Percentiles rank a stretch among this genome's conserved stretches.
Evolutionary conservation across 2,113 vertebrate species (phyloP).

Genomic region (Psilopsiagon aymara): DNA sequence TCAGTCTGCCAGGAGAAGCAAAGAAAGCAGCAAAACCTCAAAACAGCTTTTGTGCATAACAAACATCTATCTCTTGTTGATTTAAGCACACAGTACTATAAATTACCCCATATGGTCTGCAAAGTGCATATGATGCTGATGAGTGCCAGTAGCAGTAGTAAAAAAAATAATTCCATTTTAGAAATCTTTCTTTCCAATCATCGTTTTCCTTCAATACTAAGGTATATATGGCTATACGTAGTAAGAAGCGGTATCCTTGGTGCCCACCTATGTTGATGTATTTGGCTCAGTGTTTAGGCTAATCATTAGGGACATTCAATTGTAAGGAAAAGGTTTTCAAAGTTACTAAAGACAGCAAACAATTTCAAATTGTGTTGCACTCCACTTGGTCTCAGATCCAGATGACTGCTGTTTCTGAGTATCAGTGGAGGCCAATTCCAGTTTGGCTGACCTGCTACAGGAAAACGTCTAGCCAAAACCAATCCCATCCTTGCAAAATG

Average conservation of each 20-base stretch:
- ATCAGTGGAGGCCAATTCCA: conserved; percentile 11
- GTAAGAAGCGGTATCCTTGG: not conserved
- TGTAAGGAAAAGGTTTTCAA: not conserved
- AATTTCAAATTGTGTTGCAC: not conserved
- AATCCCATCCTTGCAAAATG: conserved; percentile 12
- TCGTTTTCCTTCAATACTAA: not conserved
- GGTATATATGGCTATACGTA: not conserved
- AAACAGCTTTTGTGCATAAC: not conserved
- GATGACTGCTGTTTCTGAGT: not conserved
- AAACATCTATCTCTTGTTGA: not conserved
- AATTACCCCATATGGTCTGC: not conserved
- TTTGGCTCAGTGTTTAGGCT: not conserved
- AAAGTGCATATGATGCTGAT: not conserved
- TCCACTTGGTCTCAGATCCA: not conserved
- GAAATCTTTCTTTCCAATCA: not conserved
- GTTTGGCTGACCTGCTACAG: conserved; percentile 16
- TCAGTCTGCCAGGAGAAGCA: not conserved
- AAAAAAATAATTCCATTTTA: not conserved
- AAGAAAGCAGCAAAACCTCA: not conserved
- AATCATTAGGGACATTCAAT: not conserved
- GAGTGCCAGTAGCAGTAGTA: not conserved
- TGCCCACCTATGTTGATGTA: not conserved
- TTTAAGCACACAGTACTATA: not conserved
- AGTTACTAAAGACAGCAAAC: not conserved
- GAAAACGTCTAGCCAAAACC: not conserved